phyloP scores from a whole-genome alignment of 2,888 invertebrate species.

The Digitonthophagus gazella region DNA sequence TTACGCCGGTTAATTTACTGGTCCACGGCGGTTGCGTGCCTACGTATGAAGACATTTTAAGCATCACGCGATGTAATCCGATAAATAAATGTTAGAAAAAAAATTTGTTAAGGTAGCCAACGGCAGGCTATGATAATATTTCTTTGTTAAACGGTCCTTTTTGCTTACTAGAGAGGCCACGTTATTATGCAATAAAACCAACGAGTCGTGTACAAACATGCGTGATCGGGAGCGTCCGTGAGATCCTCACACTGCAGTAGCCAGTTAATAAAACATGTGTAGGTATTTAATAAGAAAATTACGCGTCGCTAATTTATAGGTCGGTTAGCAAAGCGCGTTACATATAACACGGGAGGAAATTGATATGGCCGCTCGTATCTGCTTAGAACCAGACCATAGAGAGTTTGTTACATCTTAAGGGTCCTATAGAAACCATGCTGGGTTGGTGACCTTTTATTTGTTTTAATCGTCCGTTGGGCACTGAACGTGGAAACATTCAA shows the following conservation, averaged over 20 bases:
- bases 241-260: neutral
- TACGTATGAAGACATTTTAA: neutral
- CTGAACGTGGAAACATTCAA: constrained; percentile 14
- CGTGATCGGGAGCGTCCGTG: neutral
- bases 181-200: neutral
- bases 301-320: neutral
- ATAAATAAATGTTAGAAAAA: neutral
- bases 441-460: neutral
- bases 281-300: neutral
- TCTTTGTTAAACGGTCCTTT: neutral
- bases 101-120: neutral
- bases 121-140: neutral
- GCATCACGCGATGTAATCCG: neutral
- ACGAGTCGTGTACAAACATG: neutral
- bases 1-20: neutral
- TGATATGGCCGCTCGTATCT: neutral
- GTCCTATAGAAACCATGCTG: neutral
- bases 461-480: neutral
- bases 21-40: neutral
- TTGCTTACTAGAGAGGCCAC: neutral
- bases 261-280: neutral
- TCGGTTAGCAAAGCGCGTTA: neutral
- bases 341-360: neutral
- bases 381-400: neutral
- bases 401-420: neutral